Evolutionary conservation across 2,797 vertebrate species (phyloP).

Genomic region (Orientallactaga sibirica): DNA sequence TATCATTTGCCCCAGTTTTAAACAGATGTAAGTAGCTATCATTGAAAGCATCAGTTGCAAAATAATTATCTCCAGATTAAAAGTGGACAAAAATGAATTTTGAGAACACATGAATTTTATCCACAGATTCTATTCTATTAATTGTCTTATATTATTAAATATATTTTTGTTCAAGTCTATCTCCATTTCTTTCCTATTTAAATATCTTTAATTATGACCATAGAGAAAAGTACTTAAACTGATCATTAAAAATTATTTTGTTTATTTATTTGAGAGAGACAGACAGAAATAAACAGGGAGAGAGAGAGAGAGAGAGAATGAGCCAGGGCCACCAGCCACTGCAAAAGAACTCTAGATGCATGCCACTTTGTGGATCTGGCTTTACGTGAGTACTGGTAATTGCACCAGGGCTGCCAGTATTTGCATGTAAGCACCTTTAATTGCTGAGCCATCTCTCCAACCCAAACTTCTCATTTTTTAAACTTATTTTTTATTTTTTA

Average conservation of each 20-base stretch:
- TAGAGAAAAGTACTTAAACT: neutral
- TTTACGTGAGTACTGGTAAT: too few species aligned
- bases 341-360: too few species aligned
- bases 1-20: neutral
- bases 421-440: too few species aligned
- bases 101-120: conserved; percentile 17
- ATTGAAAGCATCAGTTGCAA: neutral
- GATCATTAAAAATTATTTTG: too few species aligned
- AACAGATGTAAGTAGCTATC: neutral
- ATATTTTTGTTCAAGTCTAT: conserved; percentile 22
- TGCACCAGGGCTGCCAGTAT: too few species aligned
- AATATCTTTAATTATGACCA: neutral
- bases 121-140: conserved; percentile 26
- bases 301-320: too few species aligned
- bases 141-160: neutral
- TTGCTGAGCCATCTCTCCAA: too few species aligned
- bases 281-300: neutral
- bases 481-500: too few species aligned
- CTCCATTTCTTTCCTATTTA: neutral
- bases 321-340: too few species aligned
- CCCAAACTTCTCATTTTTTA: too few species aligned
- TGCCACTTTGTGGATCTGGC: too few species aligned
- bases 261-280: too few species aligned
- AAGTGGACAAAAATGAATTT: neutral
- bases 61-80: conserved; percentile 19